Evolutionary conservation across 2,113 vertebrate genomes (phyloP).

Genomic region (Austrofundulus limnaeus): DNA sequence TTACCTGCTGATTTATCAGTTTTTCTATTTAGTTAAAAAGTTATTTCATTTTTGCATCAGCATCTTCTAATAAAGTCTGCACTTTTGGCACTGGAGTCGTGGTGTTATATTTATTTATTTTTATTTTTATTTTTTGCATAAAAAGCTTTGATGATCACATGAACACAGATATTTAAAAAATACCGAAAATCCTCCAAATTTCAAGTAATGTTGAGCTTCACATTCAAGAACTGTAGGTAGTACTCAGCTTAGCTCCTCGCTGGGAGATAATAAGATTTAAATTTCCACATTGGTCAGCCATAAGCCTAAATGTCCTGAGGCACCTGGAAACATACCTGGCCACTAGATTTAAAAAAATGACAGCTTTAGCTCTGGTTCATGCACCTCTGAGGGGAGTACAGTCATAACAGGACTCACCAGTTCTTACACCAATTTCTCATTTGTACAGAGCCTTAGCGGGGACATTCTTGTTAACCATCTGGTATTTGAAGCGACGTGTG

Average conservation of each 20-base stretch:
- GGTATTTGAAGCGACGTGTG: constrained; percentile 15
- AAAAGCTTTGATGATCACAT: neutral
- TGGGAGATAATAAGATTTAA: constrained; percentile 36
- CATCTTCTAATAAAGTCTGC: no score
- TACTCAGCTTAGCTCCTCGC: constrained; percentile 6
- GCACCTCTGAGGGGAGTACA: constrained; percentile 12
- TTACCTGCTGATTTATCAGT: no score
- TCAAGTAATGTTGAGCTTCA: constrained; percentile 23
- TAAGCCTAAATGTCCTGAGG: constrained; percentile 34
- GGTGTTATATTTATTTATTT: no score
- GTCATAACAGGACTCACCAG: constrained; percentile 21
- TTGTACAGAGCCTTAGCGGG: constrained; percentile 6
- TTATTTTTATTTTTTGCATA: no score
- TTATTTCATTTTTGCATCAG: no score
- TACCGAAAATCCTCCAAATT: constrained; percentile 35
- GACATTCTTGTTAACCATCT: constrained; percentile 35
- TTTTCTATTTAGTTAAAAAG: no score
- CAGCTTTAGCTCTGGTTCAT: constrained; percentile 44
- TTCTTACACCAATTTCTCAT: constrained; percentile 14
- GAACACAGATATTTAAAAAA: neutral
- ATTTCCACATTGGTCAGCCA: constrained; percentile 14
- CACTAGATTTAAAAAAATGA: constrained; percentile 29
- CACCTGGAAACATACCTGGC: constrained; percentile 38
- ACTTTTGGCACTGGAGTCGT: no score
- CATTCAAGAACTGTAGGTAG: constrained; percentile 5